These are phyloP conservation scores for Pluvialis apricaria DNA, from an alignment of 2,113 vertebrate genomes.

Conservation along the genomic window DNA sequence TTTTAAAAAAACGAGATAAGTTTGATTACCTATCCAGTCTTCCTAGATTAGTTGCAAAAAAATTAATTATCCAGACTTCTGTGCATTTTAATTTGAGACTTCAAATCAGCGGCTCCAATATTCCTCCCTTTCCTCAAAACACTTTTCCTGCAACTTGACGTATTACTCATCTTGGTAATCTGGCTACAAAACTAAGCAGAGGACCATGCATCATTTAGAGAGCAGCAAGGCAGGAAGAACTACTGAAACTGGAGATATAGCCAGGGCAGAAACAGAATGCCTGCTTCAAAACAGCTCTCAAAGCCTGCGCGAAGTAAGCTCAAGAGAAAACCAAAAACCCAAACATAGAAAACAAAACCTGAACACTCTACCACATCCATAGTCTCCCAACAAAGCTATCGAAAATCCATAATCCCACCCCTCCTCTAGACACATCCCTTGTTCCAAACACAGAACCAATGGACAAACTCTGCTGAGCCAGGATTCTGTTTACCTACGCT, in stretches of 20 bases:
- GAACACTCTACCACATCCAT: not conserved
- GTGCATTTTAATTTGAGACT: not conserved
- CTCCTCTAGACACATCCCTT: not conserved
- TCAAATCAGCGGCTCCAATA: not conserved
- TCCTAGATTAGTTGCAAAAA: not conserved
- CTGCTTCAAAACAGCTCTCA: not conserved
- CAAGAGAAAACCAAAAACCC: not conserved
- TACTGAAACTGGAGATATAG: not conserved
- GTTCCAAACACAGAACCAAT: not conserved
- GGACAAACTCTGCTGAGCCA: not conserved
- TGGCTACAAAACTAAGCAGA: not conserved
- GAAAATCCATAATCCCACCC: not conserved
- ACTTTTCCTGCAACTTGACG: not conserved
- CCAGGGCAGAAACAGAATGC: not conserved
- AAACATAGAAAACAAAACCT: not conserved
- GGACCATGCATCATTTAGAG: not conserved
- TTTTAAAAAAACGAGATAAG: not conserved
- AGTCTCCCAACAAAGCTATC: not conserved
- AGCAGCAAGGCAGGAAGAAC: not conserved
- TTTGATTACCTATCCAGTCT: not conserved
- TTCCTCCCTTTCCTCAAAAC: not conserved
- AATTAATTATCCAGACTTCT: not conserved
- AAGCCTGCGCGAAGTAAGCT: not conserved
- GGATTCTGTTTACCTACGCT: not conserved
- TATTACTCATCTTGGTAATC: not conserved